phyloP scores from a whole-genome alignment of 1,140 invertebrate genomes.

The Trachelipus rathkii region DNA sequence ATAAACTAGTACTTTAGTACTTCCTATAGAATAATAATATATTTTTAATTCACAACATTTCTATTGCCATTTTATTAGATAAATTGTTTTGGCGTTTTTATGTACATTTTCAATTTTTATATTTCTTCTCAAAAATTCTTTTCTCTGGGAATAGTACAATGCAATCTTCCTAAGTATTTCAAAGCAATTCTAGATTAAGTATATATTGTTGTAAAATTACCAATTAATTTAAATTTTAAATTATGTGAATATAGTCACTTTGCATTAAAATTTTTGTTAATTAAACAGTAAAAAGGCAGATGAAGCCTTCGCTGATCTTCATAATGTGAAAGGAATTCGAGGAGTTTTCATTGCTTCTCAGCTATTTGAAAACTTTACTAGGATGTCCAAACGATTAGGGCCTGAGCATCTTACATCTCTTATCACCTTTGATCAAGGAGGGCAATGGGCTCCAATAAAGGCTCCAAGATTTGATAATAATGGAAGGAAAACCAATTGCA shows the following conservation, averaged over 20 bases:
- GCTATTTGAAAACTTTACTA: constrained; percentile 55
- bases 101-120: no score
- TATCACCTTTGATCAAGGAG: constrained; percentile 84
- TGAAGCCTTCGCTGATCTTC: constrained; percentile 80
- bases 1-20: no score
- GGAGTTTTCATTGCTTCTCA: constrained; percentile 87
- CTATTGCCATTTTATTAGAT: no score
- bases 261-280: neutral
- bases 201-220: no score
- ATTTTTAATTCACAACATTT: no score
- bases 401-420: constrained; percentile 70
- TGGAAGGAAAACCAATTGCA: constrained; percentile 62
- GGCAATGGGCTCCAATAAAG: constrained; percentile 69
- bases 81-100: no score
- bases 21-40: no score
- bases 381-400: constrained; percentile 54
- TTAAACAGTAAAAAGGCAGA: constrained; percentile 57
- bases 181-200: no score
- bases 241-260: neutral
- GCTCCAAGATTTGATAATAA: constrained; percentile 63
- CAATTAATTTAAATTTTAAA: no score
- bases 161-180: no score
- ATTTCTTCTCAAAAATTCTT: no score
- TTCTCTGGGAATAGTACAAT: no score
- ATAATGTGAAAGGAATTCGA: constrained; percentile 76